Conservation (phyloP, 2,113 vertebrate genomes). For the Strigops habroptila region DNA sequence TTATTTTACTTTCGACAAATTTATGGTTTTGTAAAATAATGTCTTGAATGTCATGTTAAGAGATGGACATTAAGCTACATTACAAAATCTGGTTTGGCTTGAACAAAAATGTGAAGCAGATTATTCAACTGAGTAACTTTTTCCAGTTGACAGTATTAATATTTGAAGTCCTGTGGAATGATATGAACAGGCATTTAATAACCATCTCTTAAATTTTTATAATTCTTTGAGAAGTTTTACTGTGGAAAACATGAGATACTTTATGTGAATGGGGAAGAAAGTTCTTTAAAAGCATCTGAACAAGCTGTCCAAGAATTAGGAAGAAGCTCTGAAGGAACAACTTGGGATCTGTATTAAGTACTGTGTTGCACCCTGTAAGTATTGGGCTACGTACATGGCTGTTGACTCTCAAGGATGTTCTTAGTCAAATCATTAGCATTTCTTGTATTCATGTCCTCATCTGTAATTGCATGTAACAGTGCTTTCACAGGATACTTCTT, state of each 20-base stretch:
- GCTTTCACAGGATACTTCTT: background rate
- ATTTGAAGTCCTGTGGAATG: background rate
- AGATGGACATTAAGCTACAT: background rate
- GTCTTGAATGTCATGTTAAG: background rate
- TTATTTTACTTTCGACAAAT: background rate
- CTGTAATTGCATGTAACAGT: background rate
- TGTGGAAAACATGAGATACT: background rate
- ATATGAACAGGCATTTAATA: background rate
- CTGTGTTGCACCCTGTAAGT: background rate
- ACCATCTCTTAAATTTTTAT: background rate
- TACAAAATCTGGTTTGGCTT: background rate
- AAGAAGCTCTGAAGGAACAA: background rate
- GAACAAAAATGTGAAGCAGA: background rate
- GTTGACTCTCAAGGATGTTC: background rate
- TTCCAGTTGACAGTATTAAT: background rate
- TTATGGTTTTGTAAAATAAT: background rate
- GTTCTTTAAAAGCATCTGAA: background rate
- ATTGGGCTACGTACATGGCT: background rate
- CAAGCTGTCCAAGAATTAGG: background rate
- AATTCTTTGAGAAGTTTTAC: background rate
- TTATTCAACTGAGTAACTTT: background rate
- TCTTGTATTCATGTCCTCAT: background rate
- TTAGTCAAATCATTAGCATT: background rate
- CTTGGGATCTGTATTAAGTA: background rate
- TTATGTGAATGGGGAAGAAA: background rate